phyloP scores from a whole-genome alignment of 2,888 invertebrate species.

The Hirtodrosophila alboralis region DNA sequence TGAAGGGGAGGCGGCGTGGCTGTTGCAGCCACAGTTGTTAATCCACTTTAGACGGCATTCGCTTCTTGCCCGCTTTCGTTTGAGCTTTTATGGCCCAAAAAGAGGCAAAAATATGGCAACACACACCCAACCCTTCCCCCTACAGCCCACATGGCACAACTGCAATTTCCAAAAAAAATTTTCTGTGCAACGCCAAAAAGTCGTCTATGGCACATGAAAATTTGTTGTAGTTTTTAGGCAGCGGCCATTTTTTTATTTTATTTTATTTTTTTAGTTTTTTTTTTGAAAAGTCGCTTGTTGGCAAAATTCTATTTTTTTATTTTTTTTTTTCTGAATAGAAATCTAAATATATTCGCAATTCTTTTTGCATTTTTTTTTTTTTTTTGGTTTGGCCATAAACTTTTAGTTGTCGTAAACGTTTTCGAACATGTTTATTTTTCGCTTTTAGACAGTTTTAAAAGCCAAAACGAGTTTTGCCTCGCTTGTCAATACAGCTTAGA shows the following conservation, averaged over 20 bases:
- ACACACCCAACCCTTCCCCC: neutral
- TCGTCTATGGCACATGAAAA: conserved; percentile 49
- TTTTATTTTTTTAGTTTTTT: conserved; percentile 20
- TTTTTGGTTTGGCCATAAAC: conserved; percentile 29
- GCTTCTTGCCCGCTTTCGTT: conserved; percentile 59
- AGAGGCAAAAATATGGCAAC: conserved; percentile 47
- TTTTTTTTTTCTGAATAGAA: neutral
- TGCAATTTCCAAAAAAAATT: conserved; percentile 61
- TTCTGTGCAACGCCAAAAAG: conserved; percentile 48
- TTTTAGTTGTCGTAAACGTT: conserved; percentile 53
- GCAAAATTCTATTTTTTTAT: conserved; percentile 16
- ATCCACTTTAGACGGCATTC: conserved; percentile 68
- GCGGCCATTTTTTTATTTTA: neutral
- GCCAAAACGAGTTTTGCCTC: conserved; percentile 13
- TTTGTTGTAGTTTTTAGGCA: conserved; percentile 50
- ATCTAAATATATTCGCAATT: conserved; percentile 31
- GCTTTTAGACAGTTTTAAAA: conserved; percentile 19
- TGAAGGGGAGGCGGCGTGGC: neutral
- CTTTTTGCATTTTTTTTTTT: conserved; percentile 7
- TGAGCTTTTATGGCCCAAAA: conserved; percentile 61
- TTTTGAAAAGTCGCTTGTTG: conserved; percentile 12
- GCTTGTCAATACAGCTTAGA: conserved; percentile 1
- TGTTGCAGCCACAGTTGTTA: conserved; percentile 39
- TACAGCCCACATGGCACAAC: conserved; percentile 24
- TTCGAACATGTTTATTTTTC: conserved; percentile 35